Conservation (phyloP, 2,797 vertebrate species). For the Eupleurogrammus muticus region DNA sequence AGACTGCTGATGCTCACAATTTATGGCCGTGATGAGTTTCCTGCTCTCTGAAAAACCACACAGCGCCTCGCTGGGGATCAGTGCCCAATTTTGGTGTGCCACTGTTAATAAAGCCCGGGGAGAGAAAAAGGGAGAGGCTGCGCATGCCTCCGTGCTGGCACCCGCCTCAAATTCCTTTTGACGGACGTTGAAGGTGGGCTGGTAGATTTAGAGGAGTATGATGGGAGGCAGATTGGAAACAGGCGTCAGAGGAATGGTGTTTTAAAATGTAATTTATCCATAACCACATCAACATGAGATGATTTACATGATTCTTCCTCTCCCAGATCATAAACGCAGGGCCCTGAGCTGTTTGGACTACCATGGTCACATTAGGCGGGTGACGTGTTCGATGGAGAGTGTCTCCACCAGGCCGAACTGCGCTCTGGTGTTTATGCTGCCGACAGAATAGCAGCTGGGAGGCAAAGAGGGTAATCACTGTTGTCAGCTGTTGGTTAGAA, state of each 20-base stretch:
- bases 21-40: constrained; percentile 79
- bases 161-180: constrained; percentile 21
- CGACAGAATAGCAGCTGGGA: constrained; percentile 60
- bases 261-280: constrained; percentile 2
- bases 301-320: constrained; percentile 15
- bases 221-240: constrained; percentile 3
- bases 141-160: constrained; percentile 23
- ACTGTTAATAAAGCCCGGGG: constrained; percentile 70
- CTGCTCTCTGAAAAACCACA: constrained; percentile 74
- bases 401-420: constrained; percentile 29
- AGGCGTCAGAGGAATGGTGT: constrained; percentile 16
- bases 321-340: constrained; percentile 17
- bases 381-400: constrained; percentile 38
- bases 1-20: constrained; percentile 80
- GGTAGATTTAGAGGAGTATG: neutral
- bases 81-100: constrained; percentile 67
- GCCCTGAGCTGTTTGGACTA: constrained; percentile 45
- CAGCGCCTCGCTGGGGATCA: constrained; percentile 60
- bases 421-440: constrained; percentile 52
- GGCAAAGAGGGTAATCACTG: constrained; percentile 69
- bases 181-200: constrained; percentile 30
- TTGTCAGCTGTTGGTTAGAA: constrained; percentile 72
- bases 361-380: constrained; percentile 55
- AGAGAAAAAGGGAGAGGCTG: constrained; percentile 37
- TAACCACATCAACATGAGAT: neutral